These are phyloP conservation scores for Macrobrachium nipponense DNA, from an alignment of 1,140 invertebrate species.

Conservation along the genomic window DNA sequence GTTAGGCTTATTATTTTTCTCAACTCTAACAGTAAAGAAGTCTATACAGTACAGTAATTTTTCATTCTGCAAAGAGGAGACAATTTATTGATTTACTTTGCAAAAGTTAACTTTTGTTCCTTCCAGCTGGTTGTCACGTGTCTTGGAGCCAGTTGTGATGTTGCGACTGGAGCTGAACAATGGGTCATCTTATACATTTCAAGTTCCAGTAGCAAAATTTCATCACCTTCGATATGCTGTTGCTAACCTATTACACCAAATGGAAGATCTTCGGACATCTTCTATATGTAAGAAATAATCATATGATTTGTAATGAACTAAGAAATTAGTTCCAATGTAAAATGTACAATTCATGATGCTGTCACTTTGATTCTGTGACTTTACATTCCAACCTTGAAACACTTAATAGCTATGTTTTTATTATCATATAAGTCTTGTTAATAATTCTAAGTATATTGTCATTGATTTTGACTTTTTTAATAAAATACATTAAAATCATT, in stretches of 20 bases:
- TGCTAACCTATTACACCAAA: constrained; percentile 51
- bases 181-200: constrained; percentile 29
- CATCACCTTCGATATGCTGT: constrained; percentile 47
- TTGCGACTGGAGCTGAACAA: constrained; percentile 19
- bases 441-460: too few species aligned
- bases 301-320: too few species aligned
- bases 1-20: constrained; percentile 11
- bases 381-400: too few species aligned
- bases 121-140: constrained; percentile 49
- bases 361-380: too few species aligned
- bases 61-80: neutral
- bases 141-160: constrained; percentile 47
- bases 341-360: too few species aligned
- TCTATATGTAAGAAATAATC: constrained; percentile 42
- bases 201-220: constrained; percentile 37
- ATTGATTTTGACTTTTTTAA: too few species aligned
- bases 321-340: too few species aligned
- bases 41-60: neutral
- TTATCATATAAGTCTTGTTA: too few species aligned
- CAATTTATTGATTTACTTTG: neutral
- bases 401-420: too few species aligned
- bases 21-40: neutral
- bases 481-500: too few species aligned
- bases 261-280: constrained; percentile 23
- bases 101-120: neutral